Evolutionary conservation across 1,140 invertebrate species (phyloP), one percentile per base, ranked within the genome.

Genomic region (Samia ricini): DNA sequence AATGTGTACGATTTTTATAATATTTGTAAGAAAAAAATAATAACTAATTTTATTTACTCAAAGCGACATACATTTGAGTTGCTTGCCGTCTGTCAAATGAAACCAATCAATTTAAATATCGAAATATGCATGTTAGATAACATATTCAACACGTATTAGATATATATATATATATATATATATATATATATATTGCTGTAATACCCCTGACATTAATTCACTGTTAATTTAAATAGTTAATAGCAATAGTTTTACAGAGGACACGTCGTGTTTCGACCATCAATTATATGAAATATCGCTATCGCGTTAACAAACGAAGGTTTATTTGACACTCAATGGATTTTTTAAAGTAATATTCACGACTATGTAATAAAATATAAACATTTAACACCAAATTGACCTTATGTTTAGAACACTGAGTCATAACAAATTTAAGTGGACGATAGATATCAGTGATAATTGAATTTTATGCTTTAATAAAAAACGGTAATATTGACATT

Each of bases 351-450:
- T 62, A 54, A 62, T 57, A 67, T 59, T 67, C 65, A 67, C 65
- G 65, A 67, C 60, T 67, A 15, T 60, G 26, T 21, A 33, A 67
- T 65, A 66, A 62, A 56, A 56, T 20, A 62, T 66, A 66, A 66
- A 66, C 59, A 50, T 56, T 66, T 62, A 62, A 55, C 60, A 60
- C 18, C 33, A 19, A 33, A 49, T 20, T 24, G 61, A 60, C 65
- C 65, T 67, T 52, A 61, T 36, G 5, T 12, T 36, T 56, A 36
- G 15, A 55, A 5, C 10, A 42, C 33, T 42, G 33, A 42, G 3
- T 42, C 33, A 42, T 42, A 42, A 42, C 33, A 12, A 15, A 26
- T 26, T 26, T 4, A 42, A 42, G 33, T 42, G 33, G 33, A 42
- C n/a, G 33, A 15, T 15, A n/a, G 33, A 42, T 42, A n/a, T 15